Percentiles rank a stretch among this genome's conserved stretches.
Conservation (phyloP, 1,140 invertebrate species). For the Meteorus sp. region DNA sequence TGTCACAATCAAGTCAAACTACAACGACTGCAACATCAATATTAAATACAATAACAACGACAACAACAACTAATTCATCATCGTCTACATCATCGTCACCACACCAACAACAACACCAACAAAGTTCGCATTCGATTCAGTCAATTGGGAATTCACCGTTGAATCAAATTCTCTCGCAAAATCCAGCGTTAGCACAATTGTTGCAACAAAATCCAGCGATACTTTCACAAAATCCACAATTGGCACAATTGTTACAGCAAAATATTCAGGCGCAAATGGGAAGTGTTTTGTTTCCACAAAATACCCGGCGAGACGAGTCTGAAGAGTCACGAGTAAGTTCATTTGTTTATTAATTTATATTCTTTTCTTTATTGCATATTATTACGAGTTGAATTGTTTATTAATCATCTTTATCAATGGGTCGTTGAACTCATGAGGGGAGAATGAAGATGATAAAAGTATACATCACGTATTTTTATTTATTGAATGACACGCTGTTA, state of each 20-base stretch:
- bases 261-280: conserved; percentile 56
- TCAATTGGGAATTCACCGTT: conserved; percentile 43
- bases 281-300: conserved; percentile 41
- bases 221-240: conserved; percentile 50
- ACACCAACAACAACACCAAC: conserved; percentile 28
- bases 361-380: too few species aligned
- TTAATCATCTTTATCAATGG: too few species aligned
- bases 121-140: conserved; percentile 33
- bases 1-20: conserved; percentile 47
- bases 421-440: neutral
- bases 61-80: too few species aligned
- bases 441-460: neutral
- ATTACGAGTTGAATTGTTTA: too few species aligned
- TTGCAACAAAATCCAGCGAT: conserved; percentile 53
- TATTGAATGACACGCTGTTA: neutral
- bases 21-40: too few species aligned
- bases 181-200: conserved; percentile 52
- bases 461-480: neutral
- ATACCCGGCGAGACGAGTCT: conserved; percentile 43
- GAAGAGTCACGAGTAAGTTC: conserved; percentile 50
- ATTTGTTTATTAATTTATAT: conserved; percentile 1
- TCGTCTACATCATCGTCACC: conserved; percentile 39
- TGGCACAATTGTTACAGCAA: conserved; percentile 53
- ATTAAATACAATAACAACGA: too few species aligned
- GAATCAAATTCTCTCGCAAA: conserved; percentile 52